Evolutionary conservation across 1,140 invertebrate genomes (phyloP).

Genomic region (Drosophila rhopaloa): DNA sequence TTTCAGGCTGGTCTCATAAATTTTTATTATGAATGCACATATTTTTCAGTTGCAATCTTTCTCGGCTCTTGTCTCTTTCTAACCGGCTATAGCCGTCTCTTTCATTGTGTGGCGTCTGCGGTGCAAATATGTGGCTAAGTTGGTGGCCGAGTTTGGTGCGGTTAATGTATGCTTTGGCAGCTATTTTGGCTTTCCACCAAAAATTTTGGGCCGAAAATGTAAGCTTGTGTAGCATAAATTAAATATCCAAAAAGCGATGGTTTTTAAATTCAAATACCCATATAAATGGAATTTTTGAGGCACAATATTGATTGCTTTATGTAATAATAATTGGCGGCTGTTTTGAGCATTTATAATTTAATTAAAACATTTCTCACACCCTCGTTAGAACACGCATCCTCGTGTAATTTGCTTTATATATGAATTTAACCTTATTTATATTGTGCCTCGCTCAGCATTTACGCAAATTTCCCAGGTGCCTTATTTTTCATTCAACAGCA

Average conservation of each 20-base stretch:
- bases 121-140: constrained; percentile 37
- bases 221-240: constrained; percentile 16
- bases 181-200: constrained; percentile 32
- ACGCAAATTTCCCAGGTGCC: constrained; percentile 51
- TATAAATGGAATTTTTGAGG: not conserved
- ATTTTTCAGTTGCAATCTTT: constrained; percentile 35
- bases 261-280: not conserved
- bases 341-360: constrained; percentile 30
- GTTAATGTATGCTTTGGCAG: constrained; percentile 49
- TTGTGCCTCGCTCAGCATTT: constrained; percentile 30
- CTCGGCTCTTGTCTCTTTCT: constrained; percentile 10
- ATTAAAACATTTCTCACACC: constrained; percentile 27
- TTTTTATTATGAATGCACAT: constrained; percentile 55
- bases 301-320: not conserved
- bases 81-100: constrained; percentile 19
- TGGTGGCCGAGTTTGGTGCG: constrained; percentile 39
- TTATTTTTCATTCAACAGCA: constrained; percentile 41
- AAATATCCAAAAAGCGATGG: not conserved
- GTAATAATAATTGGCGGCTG: not conserved
- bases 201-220: constrained; percentile 31
- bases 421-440: constrained; percentile 38
- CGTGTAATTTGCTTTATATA: constrained; percentile 30
- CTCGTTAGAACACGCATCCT: not conserved
- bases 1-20: constrained; percentile 46
- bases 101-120: constrained; percentile 8